Base-by-base conservation (phyloP, 2,888 invertebrate species). In the Erebia palarica region DNA sequence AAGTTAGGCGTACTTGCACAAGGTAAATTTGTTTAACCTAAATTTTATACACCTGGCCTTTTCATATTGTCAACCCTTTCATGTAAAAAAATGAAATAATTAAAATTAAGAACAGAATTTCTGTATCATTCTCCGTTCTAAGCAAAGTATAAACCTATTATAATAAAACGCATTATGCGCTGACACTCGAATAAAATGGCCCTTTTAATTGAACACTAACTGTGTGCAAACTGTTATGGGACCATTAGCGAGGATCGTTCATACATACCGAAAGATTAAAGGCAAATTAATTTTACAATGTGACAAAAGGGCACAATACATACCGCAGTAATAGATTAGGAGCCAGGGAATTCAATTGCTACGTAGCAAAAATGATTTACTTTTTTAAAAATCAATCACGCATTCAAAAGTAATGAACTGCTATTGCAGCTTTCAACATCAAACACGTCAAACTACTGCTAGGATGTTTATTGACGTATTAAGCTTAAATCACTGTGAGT, bases 221-320 rank as follows among this genome's bases (percentile, higher is more conserved):
- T 81, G 85, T 79, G 86, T 87, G 87, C 82, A 84, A 86, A 86
- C 81, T 82, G 82, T 81, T 78, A 78, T 77, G 75, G 79, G 68
- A 74, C 78, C 78, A 80, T 79, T 77, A 76, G 64, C 69, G 70
- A 14, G 57, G 65, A 16, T 53, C 73, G 69, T 68, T 65, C 67
- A 67, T 73, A 77, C 75, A 68, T 73, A 70, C 74, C 65, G 66
- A n/a, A 69, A 71, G 71, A 73, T 79, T 80, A 79, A 75, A 75
- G 75, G 66, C 72, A 76, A 78, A 79, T 78, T 78, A 80, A 76
- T 74, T 74, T 70, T 53, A 58, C 60, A 18, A 58, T 55, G 53
- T 63, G 65, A 73, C 72, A 69, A 72, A 68, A 68, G 14, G 13
- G 63, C 57, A 68, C 68, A 68, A 68, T 65, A 65, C 47, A 13